A percentile compares a stretch with the other conserved stretches of the same genome.
Evolutionary conservation across 2,797 vertebrate genomes (phyloP).

Genomic region (Micrastur ruficollis): DNA sequence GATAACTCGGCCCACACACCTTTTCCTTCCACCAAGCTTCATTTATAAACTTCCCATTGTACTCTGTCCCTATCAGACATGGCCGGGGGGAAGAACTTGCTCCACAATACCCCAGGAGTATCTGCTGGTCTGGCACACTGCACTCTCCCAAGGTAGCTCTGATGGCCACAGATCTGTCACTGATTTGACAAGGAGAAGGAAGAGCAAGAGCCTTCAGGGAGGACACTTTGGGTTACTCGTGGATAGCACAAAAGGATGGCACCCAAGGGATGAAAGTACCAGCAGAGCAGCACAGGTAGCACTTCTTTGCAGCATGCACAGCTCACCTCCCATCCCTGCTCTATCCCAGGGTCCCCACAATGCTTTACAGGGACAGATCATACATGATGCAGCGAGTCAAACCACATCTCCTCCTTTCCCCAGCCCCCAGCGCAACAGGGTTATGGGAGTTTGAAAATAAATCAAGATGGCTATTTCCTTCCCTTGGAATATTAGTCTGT

Average conservation of each 20-base stretch:
- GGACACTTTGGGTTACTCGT: background rate
- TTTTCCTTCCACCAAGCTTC: background rate
- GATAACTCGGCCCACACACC: background rate
- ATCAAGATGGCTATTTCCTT: background rate
- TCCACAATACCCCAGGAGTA: background rate
- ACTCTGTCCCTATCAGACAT: background rate
- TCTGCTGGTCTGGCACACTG: background rate
- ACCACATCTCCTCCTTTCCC: background rate
- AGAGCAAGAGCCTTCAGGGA: background rate
- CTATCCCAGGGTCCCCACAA: background rate
- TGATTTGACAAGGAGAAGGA: background rate
- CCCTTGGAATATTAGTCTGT: background rate
- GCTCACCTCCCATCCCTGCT: background rate
- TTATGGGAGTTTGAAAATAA: background rate
- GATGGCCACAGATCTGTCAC: background rate
- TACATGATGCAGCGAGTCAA: accelerated
- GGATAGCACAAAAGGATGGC: background rate
- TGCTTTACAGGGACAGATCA: background rate
- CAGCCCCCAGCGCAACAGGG: background rate
- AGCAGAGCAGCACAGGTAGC: background rate
- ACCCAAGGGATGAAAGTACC: background rate
- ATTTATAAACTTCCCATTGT: background rate
- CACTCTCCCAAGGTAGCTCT: background rate
- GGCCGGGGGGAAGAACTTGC: background rate
- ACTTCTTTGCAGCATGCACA: background rate